These are phyloP conservation scores for Choristoneura rosaceana DNA, from an alignment of 2,888 invertebrate genomes.

Conservation along the genomic window DNA sequence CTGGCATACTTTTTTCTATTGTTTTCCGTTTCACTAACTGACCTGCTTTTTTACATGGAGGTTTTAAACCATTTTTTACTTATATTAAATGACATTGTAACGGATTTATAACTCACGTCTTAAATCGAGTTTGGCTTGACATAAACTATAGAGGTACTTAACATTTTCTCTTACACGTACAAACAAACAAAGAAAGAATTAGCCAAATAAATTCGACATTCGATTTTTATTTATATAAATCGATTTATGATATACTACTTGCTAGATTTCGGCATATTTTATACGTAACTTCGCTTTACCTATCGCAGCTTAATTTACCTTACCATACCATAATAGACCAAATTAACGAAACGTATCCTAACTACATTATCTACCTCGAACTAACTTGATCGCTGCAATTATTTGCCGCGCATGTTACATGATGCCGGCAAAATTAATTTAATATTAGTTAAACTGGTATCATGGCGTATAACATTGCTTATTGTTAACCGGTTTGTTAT, in stretches of 20 bases:
- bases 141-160: too few relatives aligned
- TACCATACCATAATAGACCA: neutral
- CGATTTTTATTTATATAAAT: too few relatives aligned
- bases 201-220: too few relatives aligned
- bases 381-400: constrained; percentile 38
- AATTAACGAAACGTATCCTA: constrained; percentile 16
- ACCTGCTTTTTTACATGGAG: too few relatives aligned
- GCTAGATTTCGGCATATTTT: neutral
- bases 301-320: neutral
- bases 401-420: constrained; percentile 31
- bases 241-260: neutral
- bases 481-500: constrained; percentile 26
- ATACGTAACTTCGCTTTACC: neutral
- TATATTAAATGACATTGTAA: too few relatives aligned
- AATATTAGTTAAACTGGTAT: constrained; percentile 37
- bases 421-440: constrained; percentile 35
- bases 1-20: too few relatives aligned
- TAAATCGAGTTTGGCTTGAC: too few relatives aligned
- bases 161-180: too few relatives aligned
- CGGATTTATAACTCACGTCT: too few relatives aligned
- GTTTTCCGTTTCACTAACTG: too few relatives aligned
- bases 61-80: too few relatives aligned
- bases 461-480: constrained; percentile 20
- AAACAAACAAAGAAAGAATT: too few relatives aligned
- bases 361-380: constrained; percentile 24